Percentiles rank a stretch among this genome's conserved stretches.
Conservation (phyloP, 2,888 invertebrate genomes). For the Parasteatoda lunata region DNA sequence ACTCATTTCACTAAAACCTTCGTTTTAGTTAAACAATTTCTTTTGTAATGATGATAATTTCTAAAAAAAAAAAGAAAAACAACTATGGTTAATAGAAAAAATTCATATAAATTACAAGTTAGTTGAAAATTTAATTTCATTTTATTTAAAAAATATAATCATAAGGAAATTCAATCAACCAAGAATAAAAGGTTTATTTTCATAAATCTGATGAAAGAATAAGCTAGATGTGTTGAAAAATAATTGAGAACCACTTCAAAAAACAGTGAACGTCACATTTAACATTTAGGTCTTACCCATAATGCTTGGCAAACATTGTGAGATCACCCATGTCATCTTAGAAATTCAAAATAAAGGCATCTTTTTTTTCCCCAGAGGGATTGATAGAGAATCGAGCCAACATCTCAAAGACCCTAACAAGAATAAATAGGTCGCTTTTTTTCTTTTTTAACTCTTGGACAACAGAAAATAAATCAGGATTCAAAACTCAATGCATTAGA, state of each 20-base stretch:
- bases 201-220: neutral
- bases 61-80: neutral
- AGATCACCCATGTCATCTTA: constrained; percentile 41
- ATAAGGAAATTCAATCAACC: neutral
- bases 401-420: constrained; percentile 66
- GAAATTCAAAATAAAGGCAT: constrained; percentile 51
- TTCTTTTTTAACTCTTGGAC: constrained; percentile 58
- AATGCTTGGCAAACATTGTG: constrained; percentile 34
- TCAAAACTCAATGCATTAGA: constrained; percentile 52
- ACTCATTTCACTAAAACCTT: neutral
- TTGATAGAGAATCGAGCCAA: constrained; percentile 50
- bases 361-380: constrained; percentile 26
- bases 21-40: too few species aligned
- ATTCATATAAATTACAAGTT: neutral
- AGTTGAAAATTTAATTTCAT: neutral
- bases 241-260: constrained; percentile 58
- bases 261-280: constrained; percentile 56
- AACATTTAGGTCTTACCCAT: constrained; percentile 65
- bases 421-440: constrained; percentile 57
- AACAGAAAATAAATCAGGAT: constrained; percentile 63
- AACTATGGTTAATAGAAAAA: neutral
- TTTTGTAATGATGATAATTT: neutral
- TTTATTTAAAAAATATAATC: neutral
- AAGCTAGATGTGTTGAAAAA: neutral
- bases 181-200: neutral